Base-by-base conservation (phyloP, 1,140 invertebrate species). In the Elysia chlorotica region DNA sequence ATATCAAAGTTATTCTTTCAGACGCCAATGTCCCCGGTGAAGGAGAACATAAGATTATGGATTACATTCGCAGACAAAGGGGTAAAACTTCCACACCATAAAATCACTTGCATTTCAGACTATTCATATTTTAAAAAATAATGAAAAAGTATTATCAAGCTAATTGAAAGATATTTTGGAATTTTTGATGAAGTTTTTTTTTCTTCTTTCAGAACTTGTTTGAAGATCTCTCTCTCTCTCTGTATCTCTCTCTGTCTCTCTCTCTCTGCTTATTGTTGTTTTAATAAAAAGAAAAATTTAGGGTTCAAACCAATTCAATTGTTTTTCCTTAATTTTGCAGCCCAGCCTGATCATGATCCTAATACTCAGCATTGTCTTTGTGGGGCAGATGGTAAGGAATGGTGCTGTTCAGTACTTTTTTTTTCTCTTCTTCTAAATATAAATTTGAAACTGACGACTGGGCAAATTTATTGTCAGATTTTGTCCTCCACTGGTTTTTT, bases 21-120 rank as follows among this genome's bases (percentile, higher is more conserved):
- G 98, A 99, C 90, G 97, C 98, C 1, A 99, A 98, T 91, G 96
- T 97, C 10, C 97, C 97, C 19, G 97, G 97, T 25, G 97, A 99
- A 89, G 97, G 97, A 28, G 97, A 99, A 88, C 97, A 99, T 84
- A 99, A 99, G 89, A 99, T 99, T 79, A 99, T 99, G 97, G 97
- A 99, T 88, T 99, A 92, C 86, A 98, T 99, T 77, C 90, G 98
- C n/a, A 92, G 92, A 81, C 97, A 99, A 88, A 92, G 96, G 90
- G 92, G 92, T 92, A 79, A 14, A n/a, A n/a, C n/a, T n/a, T n/a
- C n/a, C n/a, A n/a, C n/a, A n/a, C n/a, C n/a, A n/a, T n/a, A n/a
- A n/a, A n/a, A n/a, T n/a, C n/a, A 5, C 5, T 35, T 41, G 37
- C 23, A 6, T 5, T 62, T 6, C 28, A 30, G 17, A 59, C 28